Evolutionary conservation across 2,888 invertebrate genomes (phyloP), one percentile per base, ranked within the genome.

Genomic region (Ecliptopera silaceata): DNA sequence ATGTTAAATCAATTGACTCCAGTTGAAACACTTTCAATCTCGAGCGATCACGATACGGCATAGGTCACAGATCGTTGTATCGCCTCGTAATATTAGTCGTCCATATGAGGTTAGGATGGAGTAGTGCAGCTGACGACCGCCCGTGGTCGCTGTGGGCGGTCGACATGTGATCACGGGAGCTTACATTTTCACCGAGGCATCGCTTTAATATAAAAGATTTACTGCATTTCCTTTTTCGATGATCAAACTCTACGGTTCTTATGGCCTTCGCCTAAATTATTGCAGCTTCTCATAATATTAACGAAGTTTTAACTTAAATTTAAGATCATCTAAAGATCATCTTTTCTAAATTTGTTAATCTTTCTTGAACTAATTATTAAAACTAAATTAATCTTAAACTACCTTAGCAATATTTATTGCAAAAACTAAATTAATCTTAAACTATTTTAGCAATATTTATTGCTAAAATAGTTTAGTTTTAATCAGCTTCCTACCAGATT

Each of bases 21-120:
- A 55, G 51, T 59, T 54, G 49, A 63, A 67, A 61, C 72, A 69
- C 72, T 74, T 72, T 74, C 72, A 64, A 60, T 70, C 64, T 69
- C 69, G 59, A 70, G 63, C 57, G 68, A 58, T 71, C 72, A 72
- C 72, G 71, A 72, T 69, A 70, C 63, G 61, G 64, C 62, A 61
- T 65, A 60, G 69, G 64, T 61, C 66, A 56, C 59, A 59, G 63
- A 61, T 68, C 64, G 64, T 61, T 60, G 64, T 62, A 59, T 55
- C 53, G 50, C 56, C 63, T 61, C 58, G 63, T 65, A 64, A 68
- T 67, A 64, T 65, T 61, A 59, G 51, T 48, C 54, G 59, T 64
- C 72, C 70, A 64, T 72, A 72, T 72, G 72, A 64, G 70, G 74
- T 65, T 68, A 70, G 66, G 48, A 64, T 55, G 44, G 53, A 49